Conservation (phyloP, 1,140 invertebrate species). For the Pygmarrhopalites habei region DNA sequence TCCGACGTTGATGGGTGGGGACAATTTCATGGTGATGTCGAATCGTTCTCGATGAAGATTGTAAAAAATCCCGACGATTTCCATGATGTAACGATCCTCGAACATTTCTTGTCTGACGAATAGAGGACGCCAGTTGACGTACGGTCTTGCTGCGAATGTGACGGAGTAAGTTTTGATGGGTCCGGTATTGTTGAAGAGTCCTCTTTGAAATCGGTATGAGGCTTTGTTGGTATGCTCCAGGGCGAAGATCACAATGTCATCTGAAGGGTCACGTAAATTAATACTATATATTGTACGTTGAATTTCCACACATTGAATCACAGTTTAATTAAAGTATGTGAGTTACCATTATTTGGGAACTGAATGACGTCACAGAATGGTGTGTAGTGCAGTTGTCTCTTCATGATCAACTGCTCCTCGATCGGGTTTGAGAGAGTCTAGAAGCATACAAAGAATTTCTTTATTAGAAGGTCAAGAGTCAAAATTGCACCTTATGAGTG, state of each 20-base stretch:
- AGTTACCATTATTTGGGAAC: conserved; percentile 10
- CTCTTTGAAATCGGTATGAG: background rate
- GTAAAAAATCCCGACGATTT: conserved; percentile 13
- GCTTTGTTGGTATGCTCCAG: background rate
- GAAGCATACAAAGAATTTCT: too few species aligned
- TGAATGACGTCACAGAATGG: conserved; percentile 11
- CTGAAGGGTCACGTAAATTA: conserved; percentile 6
- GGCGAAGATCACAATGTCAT: conserved; percentile 10
- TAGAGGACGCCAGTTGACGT: conserved; percentile 1
- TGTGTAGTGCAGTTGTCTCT: conserved; percentile 10
- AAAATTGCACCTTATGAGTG: too few species aligned
- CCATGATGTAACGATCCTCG: background rate
- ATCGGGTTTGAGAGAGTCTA: background rate
- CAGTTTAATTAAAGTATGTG: too few species aligned
- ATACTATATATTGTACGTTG: too few species aligned
- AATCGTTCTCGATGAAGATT: conserved; percentile 11
- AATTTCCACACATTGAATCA: too few species aligned
- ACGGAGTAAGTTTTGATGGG: background rate
- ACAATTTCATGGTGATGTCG: conserved; percentile 6
- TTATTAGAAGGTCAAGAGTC: too few species aligned
- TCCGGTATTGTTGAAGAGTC: background rate
- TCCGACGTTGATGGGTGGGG: background rate
- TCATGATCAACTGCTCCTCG: conserved; percentile 1
- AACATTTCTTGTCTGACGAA: background rate
- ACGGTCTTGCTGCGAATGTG: background rate